Evolutionary conservation across 2,888 invertebrate species (phyloP).

Genomic region (Ectemnius lituratus): DNA sequence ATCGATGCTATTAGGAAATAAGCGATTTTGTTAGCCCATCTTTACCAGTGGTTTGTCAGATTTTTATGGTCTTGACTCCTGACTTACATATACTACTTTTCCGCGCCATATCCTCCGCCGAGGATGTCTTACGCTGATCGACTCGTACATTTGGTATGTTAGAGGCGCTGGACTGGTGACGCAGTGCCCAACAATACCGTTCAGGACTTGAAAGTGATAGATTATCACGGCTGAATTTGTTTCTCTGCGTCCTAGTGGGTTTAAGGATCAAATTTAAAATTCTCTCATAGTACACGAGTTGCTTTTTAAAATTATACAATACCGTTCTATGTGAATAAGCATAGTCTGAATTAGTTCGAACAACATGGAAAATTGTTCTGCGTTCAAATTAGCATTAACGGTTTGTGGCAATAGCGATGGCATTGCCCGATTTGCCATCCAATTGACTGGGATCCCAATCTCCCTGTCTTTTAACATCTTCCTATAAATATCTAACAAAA

Average conservation of each 20-base stretch:
- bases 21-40: background rate
- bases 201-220: slow-evolving; percentile 87
- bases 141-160: slow-evolving; percentile 93
- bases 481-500: slow-evolving; percentile 90
- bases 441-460: slow-evolving; percentile 92
- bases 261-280: background rate
- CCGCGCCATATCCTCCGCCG: slow-evolving; percentile 94
- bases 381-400: slow-evolving; percentile 90
- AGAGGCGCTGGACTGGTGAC: slow-evolving; percentile 91
- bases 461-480: slow-evolving; percentile 93
- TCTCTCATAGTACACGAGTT: background rate
- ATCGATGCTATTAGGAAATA: slow-evolving; percentile 66
- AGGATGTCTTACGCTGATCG: slow-evolving; percentile 92
- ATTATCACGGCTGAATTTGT: slow-evolving; percentile 92
- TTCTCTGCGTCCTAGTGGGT: slow-evolving; percentile 84
- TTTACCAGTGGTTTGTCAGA: background rate
- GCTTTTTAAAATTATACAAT: slow-evolving; percentile 30
- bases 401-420: slow-evolving; percentile 95
- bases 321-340: slow-evolving; percentile 91
- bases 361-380: slow-evolving; percentile 89
- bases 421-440: slow-evolving; percentile 96
- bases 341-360: slow-evolving; percentile 94
- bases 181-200: slow-evolving; percentile 85
- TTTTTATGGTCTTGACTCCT: too few relatives aligned
- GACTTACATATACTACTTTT: slow-evolving; percentile 87